A percentile compares a stretch with the other conserved stretches of the same genome.
Evolutionary conservation across 2,113 vertebrate species (phyloP).

Genomic region (Gobiocypris rarus): DNA sequence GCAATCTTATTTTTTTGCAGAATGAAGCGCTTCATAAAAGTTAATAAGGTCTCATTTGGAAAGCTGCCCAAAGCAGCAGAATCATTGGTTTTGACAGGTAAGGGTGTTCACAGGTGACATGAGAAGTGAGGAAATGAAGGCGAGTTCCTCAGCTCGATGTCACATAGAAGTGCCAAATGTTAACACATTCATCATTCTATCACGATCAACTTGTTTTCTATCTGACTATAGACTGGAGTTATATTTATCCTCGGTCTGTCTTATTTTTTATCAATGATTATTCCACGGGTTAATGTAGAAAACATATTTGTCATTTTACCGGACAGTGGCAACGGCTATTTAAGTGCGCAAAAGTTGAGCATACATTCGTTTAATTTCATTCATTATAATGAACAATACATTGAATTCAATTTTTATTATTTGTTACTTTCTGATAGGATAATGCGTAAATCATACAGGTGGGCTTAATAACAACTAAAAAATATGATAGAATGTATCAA

Average conservation of each 20-base stretch:
- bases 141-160: conserved; percentile 17
- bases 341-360: not conserved
- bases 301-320: not conserved
- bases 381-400: not conserved
- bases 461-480: not conserved
- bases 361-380: not conserved
- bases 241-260: not conserved
- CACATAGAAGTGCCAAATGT: conserved; percentile 14
- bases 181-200: not conserved
- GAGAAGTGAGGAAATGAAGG: not conserved
- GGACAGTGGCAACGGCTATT: not conserved
- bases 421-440: not conserved
- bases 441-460: not conserved
- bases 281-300: not conserved
- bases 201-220: not conserved
- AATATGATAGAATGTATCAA: not conserved
- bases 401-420: not conserved
- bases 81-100: conserved; percentile 31
- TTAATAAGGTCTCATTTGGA: conserved; percentile 20
- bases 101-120: conserved; percentile 17
- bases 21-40: conserved; percentile 11
- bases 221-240: not conserved
- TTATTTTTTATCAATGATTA: not conserved
- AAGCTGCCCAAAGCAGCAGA: conserved; percentile 29
- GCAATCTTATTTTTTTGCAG: not conserved